Conservation (phyloP, 2,797 vertebrate genomes). For the Craterocephalus amniculus region DNA sequence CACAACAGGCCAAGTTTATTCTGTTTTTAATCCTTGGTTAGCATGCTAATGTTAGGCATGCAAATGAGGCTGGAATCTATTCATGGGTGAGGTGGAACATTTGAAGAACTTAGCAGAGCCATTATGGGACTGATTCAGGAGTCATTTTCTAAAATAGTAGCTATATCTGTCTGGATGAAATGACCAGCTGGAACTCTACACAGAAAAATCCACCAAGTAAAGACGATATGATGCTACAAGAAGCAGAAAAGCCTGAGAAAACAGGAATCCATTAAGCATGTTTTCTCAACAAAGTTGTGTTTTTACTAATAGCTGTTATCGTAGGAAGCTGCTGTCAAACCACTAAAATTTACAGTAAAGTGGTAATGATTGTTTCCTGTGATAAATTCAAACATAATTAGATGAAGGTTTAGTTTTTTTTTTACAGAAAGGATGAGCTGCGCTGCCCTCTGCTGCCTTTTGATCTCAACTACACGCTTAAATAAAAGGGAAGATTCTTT, state of each 20-base stretch:
- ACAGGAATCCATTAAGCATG: background rate
- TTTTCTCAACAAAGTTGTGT: background rate
- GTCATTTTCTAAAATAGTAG: background rate
- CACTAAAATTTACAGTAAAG: background rate
- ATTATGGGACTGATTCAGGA: background rate
- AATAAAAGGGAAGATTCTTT: background rate
- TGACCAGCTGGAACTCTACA: background rate
- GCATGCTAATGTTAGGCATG: background rate
- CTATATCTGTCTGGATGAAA: background rate
- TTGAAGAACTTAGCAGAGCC: background rate
- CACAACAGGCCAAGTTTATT: background rate
- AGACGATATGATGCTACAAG: background rate
- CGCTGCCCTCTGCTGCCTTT: constrained; percentile 57
- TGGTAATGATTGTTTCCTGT: background rate
- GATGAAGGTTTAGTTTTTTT: background rate
- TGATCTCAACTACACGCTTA: background rate
- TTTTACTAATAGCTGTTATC: background rate
- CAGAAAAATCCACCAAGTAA: background rate
- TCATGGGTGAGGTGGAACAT: too few species aligned
- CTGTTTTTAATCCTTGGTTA: too few species aligned
- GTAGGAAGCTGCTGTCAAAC: background rate
- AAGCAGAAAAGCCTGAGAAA: background rate
- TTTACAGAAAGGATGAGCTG: constrained; percentile 3
- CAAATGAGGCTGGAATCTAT: background rate
- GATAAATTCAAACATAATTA: background rate